Base-by-base conservation (phyloP, 2,113 vertebrate species). In the Channa argus region DNA sequence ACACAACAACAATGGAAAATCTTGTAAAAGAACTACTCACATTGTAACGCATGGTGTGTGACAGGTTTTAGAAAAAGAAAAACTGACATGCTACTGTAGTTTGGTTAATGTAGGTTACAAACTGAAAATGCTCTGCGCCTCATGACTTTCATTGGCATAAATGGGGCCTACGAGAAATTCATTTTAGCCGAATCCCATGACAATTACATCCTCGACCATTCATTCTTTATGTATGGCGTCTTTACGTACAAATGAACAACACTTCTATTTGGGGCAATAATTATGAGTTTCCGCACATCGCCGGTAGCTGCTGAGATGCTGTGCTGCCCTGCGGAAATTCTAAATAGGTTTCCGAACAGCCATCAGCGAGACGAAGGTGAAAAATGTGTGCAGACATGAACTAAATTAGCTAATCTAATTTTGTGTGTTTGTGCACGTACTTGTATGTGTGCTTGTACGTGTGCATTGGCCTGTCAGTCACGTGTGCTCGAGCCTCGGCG, bases 371-470 rank as follows among this genome's bases (percentile, higher is more conserved):
- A 65, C 2, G 59, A 71, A 77, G 71, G 81, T 85, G 84, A 91
- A 80, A 89, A 90, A 92, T 91, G 86, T 79, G 86, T 91, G 88
- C 85, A 85, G 90, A 91, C 90, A 85, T 85, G 85, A 92, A 85
- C 86, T 91, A 90, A 93, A 92, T 92, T 66, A 91, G 78, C 84
- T 86, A 86, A 90, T 89, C 87, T 89, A 83, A 89, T 89, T 88
- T 64, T 79, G 72, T 66, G 83, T 74, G 83, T 74, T 65, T 36
- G 66, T 43, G 76, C 49, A 54, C 72, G 72, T 37, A 39, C 50
- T 34, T 49, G 55, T n/a, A 4, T 59, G 69, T 72, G 78, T 76
- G 63, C 68, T 68, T 55, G 74, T 71, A 34, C 39, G 50, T 62
- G 78, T 63, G 60, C 36, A 2, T 51, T 52, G 74, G 85, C 53